Conservation (phyloP, 1,140 invertebrate species). For the Ceratosolen fusciceps region DNA sequence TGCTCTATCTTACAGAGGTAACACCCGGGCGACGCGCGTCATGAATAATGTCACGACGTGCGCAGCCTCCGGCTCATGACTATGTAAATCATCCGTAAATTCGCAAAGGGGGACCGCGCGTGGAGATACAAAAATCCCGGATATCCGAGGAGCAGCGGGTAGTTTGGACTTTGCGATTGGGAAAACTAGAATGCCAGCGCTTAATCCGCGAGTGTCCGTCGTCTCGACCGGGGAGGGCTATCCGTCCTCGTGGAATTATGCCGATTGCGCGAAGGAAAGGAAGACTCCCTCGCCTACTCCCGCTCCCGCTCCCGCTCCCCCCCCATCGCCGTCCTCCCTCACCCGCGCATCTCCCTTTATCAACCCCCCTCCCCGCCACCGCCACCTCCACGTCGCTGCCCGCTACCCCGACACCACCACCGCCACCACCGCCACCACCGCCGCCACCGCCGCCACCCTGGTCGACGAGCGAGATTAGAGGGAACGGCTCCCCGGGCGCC, state of each 20-base stretch:
- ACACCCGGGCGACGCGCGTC: not conserved
- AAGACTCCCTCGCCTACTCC: no score
- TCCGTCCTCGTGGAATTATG: no score
- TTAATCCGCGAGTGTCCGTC: no score
- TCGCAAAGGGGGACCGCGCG: constrained; percentile 1
- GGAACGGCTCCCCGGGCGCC: constrained; percentile 62
- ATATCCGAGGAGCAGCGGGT: not conserved
- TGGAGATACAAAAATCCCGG: constrained; percentile 2
- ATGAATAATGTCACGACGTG: constrained; percentile 31
- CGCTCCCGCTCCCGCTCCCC: no score
- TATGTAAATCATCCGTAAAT: constrained; percentile 49
- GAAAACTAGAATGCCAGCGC: no score
- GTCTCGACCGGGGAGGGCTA: no score
- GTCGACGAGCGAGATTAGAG: constrained; percentile 59
- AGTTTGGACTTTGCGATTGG: not conserved
- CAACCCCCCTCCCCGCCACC: not conserved
- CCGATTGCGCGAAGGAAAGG: no score
- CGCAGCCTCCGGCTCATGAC: constrained; percentile 23
- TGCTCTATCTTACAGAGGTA: constrained; percentile 2
- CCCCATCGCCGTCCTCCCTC: no score
- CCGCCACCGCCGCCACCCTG: not conserved
- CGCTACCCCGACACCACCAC: not conserved
- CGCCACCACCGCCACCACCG: not conserved
- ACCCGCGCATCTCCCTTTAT: no score
- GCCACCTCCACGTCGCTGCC: not conserved